phyloP scores from a whole-genome alignment of 1,140 invertebrate genomes.

The Patella vulgata region DNA sequence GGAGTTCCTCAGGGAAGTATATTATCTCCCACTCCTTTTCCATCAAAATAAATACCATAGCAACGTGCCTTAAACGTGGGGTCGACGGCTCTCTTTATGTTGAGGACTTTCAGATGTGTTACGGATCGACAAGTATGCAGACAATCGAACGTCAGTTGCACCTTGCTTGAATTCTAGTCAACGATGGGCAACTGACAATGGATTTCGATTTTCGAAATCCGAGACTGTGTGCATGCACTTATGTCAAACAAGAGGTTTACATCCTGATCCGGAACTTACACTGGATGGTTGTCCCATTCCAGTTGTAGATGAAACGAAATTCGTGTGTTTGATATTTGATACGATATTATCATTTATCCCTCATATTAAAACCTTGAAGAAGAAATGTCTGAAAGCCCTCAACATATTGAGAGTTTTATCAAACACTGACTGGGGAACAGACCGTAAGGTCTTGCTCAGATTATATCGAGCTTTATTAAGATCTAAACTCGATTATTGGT shows the following conservation, averaged over 20 bases:
- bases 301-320: neutral
- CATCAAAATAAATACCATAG: conserved; percentile 13
- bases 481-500: conserved; percentile 5
- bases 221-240: conserved; percentile 10
- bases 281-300: conserved; percentile 3
- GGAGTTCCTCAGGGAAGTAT: conserved; percentile 16
- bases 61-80: neutral
- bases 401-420: neutral
- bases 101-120: conserved; percentile 11
- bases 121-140: neutral
- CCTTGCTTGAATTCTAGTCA: conserved; percentile 13
- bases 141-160: conserved; percentile 10
- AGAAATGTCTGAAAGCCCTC: conserved; percentile 10
- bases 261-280: neutral
- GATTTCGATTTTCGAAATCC: conserved; percentile 10
- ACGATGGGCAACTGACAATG: conserved; percentile 8
- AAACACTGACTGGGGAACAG: conserved; percentile 4
- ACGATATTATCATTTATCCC: conserved; percentile 2
- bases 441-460: conserved; percentile 1
- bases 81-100: conserved; percentile 8
- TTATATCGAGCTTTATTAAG: neutral
- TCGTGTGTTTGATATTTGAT: neutral
- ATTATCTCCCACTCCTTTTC: conserved; percentile 15
- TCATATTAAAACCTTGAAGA: conserved; percentile 6
- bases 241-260: neutral